Evolutionary conservation across 1,140 invertebrate species (phyloP).

Genomic region (Plectrocnemia conspersa): DNA sequence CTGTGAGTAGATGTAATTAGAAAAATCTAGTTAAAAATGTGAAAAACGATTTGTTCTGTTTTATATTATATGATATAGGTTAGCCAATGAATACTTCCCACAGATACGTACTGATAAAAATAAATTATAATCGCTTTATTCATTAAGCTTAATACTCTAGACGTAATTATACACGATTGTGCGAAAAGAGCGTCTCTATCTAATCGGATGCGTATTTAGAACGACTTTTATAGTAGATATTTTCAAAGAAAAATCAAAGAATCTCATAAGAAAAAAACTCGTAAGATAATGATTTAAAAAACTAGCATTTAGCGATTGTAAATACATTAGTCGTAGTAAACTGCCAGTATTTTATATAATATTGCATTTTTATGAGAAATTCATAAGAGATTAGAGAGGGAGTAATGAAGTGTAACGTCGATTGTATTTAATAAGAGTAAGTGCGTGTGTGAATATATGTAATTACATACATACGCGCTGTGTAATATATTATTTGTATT

Average conservation of each 20-base stretch:
- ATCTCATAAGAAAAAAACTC: slow-evolving; percentile 29
- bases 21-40: slow-evolving; percentile 36
- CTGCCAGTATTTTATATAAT: slow-evolving; percentile 30
- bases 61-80: slow-evolving; percentile 27
- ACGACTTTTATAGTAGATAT: slow-evolving; percentile 21
- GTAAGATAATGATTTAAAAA: slow-evolving; percentile 13
- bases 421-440: no score
- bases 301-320: slow-evolving; percentile 15
- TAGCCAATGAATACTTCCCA: slow-evolving; percentile 34
- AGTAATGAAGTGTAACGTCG: not conserved
- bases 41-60: slow-evolving; percentile 35
- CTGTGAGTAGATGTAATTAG: slow-evolving; percentile 27
- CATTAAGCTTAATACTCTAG: slow-evolving; percentile 19
- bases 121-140: slow-evolving; percentile 36
- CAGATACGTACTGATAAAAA: slow-evolving; percentile 36
- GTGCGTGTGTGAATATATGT: not conserved
- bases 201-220: slow-evolving; percentile 6
- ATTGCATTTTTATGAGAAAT: slow-evolving; percentile 27
- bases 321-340: slow-evolving; percentile 22
- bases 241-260: slow-evolving; percentile 30
- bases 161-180: slow-evolving; percentile 9
- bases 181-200: slow-evolving; percentile 10
- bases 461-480: not conserved
- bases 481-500: not conserved
- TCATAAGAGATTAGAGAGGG: slow-evolving; percentile 19